These are phyloP conservation scores for Sycophila sp. DNA, from an alignment of 1,140 invertebrate species.

Conservation along the genomic window DNA sequence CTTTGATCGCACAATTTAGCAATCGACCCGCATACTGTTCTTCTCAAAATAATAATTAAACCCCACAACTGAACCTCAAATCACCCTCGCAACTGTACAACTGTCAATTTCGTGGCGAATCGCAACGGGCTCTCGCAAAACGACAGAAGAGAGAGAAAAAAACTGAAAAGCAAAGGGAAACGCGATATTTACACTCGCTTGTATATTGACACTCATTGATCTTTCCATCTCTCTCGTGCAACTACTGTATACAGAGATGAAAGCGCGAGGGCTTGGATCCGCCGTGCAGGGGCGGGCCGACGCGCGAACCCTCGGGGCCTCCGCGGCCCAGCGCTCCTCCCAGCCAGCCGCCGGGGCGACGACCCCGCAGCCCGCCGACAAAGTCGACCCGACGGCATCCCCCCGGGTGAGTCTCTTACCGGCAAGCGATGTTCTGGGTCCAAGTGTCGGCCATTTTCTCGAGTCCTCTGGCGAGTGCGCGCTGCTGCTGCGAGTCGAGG, in stretches of 20 bases:
- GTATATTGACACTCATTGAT: not conserved
- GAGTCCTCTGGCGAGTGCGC: conserved; percentile 31
- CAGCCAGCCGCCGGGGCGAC: not conserved
- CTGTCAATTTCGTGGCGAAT: no score
- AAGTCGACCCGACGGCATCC: no score
- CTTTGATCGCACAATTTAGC: no score
- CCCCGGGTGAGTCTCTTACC: conserved; percentile 54
- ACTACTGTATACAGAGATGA: not conserved
- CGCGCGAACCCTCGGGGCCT: not conserved
- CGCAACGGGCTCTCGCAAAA: no score
- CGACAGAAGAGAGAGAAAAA: conserved; percentile 9
- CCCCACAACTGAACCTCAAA: no score
- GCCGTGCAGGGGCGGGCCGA: not conserved
- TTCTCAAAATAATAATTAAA: no score
- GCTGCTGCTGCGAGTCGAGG: no score
- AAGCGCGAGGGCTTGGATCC: not conserved
- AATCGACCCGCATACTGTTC: no score
- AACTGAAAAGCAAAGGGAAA: not conserved
- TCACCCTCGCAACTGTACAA: no score
- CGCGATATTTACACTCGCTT: conserved; percentile 11
- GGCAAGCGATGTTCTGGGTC: conserved; percentile 61
- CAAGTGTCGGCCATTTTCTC: conserved; percentile 65
- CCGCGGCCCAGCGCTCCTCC: not conserved
- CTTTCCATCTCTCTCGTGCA: not conserved
- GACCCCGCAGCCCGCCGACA: no score